Conservation (phyloP, 2,113 vertebrate genomes). For the Oncorhynchus mykiss region DNA sequence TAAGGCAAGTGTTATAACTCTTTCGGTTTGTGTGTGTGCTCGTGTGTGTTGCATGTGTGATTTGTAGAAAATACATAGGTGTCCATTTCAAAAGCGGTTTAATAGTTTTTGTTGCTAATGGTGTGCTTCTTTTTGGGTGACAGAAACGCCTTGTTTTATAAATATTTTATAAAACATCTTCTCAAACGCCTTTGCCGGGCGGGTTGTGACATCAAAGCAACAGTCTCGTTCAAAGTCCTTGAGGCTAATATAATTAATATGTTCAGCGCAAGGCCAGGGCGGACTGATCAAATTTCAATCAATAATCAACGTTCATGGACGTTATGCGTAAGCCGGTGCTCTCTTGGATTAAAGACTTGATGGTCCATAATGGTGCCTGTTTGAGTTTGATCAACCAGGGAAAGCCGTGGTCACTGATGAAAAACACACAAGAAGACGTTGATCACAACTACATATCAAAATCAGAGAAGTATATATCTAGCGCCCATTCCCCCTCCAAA, state of each 20-base stretch:
- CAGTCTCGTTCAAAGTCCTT: too few species aligned
- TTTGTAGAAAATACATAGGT: conserved; percentile 5
- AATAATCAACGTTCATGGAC: too few species aligned
- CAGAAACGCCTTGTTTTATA: background rate
- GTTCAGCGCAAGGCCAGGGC: too few species aligned
- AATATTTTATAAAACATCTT: background rate
- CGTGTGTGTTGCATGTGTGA: background rate
- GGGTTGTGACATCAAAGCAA: too few species aligned
- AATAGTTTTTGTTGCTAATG: background rate
- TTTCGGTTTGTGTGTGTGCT: background rate
- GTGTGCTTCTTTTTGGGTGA: background rate
- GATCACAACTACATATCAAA: background rate
- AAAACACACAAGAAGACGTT: background rate
- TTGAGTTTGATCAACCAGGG: background rate
- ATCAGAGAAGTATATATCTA: background rate
- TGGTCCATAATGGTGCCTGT: too few species aligned
- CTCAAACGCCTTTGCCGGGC: background rate
- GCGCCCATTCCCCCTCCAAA: background rate
- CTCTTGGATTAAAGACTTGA: too few species aligned
- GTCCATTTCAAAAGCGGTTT: background rate
- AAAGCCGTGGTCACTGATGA: background rate
- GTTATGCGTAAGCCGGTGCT: too few species aligned
- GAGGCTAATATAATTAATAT: too few species aligned
- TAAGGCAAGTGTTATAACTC: conserved; percentile 52
- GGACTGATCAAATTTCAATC: too few species aligned